Base-by-base conservation (phyloP, 2,888 invertebrate species). In the Abscondita cerata region DNA sequence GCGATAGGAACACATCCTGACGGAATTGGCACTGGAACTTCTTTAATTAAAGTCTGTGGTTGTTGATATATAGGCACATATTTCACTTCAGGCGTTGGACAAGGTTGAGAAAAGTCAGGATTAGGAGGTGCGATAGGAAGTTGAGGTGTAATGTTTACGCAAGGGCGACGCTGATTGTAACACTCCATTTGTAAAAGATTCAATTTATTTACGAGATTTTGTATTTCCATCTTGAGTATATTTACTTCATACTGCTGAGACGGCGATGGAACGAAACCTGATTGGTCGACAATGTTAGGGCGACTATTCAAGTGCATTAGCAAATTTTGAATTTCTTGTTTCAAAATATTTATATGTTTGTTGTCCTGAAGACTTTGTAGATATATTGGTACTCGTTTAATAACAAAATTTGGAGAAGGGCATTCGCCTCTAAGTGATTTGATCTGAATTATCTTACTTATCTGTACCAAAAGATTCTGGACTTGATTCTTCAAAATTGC, bases 1-100 rank as follows among this genome's bases (percentile, higher is more conserved):
- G 50, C 41, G 33, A 13, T 9, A 18, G 59, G 59, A 11, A 59
- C 46, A n/a, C 46, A 44, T 15, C 33, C 15, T 46, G n/a, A 15
- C 5, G 51, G 12, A 15, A 57, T 33, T 0, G 57, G 57, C 1
- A 57, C 51, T 36, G 15, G 20, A 16, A 38, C 41, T 13, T n/a
- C 15, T 41, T 18, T 41, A 9, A 15, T 50, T 1, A 40, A 25
- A 31, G 25, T 46, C 19, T 41, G 50, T 31, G 15, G 46, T 54
- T 46, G 41, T 1, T 15, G 15, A 1, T 4, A 12, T 33, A 20
- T 52, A 19, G 18, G 12, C 11, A 1, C 9, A 1, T 1, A 36
- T 40, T 19, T 18, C 8, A 52, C 18, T 2, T 4, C 6, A 4
- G 25, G 25, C 2, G 25, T 25, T 25, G 25, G 25, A 19, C 13